Percentiles rank a stretch among this genome's conserved stretches.
Conservation (phyloP, 2,888 invertebrate species). For the Conistra vaccinii region DNA sequence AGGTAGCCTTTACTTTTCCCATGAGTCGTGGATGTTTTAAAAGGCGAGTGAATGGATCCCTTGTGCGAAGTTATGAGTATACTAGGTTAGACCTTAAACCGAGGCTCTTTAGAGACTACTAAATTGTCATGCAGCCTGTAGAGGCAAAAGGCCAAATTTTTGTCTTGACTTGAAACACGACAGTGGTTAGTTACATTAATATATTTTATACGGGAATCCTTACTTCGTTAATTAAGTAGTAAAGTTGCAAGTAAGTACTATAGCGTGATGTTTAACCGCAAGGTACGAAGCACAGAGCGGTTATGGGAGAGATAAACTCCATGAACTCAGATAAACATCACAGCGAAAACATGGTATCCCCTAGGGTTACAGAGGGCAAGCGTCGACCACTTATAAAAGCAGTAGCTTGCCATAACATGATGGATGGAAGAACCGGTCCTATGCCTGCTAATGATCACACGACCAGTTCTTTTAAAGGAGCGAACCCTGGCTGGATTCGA, state of each 20-base stretch:
- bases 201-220: neutral
- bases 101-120: neutral
- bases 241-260: neutral
- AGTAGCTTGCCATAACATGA: slow-evolving; percentile 57
- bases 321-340: slow-evolving; percentile 27
- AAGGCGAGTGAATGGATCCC: neutral
- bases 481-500: slow-evolving; percentile 44
- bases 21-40: neutral
- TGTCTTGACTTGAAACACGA: neutral
- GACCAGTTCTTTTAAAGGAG: slow-evolving; percentile 59
- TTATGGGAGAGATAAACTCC: neutral
- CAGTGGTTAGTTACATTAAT: neutral
- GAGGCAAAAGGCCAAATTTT: neutral
- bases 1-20: neutral
- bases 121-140: neutral
- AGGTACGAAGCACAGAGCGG: neutral
- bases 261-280: neutral
- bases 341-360: slow-evolving; percentile 26
- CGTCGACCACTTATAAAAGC: slow-evolving; percentile 50
- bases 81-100: neutral
- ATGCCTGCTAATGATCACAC: slow-evolving; percentile 52
- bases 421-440: slow-evolving; percentile 55
- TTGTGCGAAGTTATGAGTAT: neutral
- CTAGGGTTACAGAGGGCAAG: slow-evolving; percentile 41
- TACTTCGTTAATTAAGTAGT: neutral